phyloP scores from a whole-genome alignment of 2,888 invertebrate genomes.

The Xylophagus ater region DNA sequence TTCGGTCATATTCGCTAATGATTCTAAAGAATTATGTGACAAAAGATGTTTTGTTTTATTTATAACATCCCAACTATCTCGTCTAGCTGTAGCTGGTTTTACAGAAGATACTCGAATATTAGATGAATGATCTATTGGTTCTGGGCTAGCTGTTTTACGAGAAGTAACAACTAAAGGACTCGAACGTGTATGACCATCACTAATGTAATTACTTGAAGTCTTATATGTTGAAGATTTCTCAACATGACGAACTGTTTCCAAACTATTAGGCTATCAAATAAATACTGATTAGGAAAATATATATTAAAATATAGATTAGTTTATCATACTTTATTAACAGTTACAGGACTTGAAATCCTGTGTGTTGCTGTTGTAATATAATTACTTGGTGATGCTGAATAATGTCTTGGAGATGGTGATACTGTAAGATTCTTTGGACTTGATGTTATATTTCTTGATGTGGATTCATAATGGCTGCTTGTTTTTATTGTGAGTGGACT shows the following conservation, averaged over 20 bases:
- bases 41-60: constrained; percentile 68
- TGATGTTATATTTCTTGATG: constrained; percentile 28
- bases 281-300: not conserved
- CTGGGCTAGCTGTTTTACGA: constrained; percentile 46
- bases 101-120: constrained; percentile 50
- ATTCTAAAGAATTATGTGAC: constrained; percentile 58
- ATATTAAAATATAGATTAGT: not conserved
- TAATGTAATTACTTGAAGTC: constrained; percentile 42
- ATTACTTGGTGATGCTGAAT: constrained; percentile 45
- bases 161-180: constrained; percentile 46
- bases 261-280: constrained; percentile 24
- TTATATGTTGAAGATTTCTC: constrained; percentile 43
- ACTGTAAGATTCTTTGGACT: constrained; percentile 35
- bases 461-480: constrained; percentile 32
- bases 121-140: constrained; percentile 44
- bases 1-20: constrained; percentile 56
- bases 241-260: constrained; percentile 32
- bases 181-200: constrained; percentile 35
- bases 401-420: constrained; percentile 32
- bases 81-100: constrained; percentile 46
- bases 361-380: constrained; percentile 42
- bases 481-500: constrained; percentile 39
- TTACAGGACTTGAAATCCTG: constrained; percentile 36
- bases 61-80: constrained; percentile 74
- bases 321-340: constrained; percentile 16